Conservation (phyloP, 2,113 vertebrate species). For the Melanerpes formicivorus region DNA sequence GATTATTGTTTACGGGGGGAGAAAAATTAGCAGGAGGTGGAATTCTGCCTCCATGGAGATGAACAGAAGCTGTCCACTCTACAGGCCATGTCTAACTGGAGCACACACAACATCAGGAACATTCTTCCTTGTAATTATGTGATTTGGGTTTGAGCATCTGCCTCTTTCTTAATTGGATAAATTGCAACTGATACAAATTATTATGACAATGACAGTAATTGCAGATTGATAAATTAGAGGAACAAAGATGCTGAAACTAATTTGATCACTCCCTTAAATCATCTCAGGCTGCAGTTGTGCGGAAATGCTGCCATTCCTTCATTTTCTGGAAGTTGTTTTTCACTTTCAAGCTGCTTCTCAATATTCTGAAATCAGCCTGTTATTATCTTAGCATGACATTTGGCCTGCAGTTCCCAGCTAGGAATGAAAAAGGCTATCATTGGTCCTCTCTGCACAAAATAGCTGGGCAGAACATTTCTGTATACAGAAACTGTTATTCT, state of each 20-base stretch:
- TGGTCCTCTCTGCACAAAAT: constrained; percentile 41
- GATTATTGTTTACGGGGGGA: background rate
- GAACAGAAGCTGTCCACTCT: background rate
- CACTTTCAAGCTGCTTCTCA: constrained; percentile 7
- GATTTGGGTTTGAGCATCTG: constrained; percentile 38
- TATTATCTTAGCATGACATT: constrained; percentile 65
- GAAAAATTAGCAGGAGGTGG: background rate
- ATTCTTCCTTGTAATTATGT: background rate
- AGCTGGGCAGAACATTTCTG: constrained; percentile 47
- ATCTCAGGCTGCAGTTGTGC: background rate
- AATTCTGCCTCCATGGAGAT: background rate
- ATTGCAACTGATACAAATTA: constrained; percentile 22
- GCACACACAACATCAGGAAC: background rate
- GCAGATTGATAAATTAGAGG: constrained; percentile 41
- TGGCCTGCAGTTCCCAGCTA: constrained; percentile 53
- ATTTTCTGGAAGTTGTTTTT: constrained; percentile 29
- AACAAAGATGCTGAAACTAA: constrained; percentile 26
- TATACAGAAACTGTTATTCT: constrained; percentile 38
- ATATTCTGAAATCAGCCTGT: constrained; percentile 30
- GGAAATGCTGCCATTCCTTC: background rate
- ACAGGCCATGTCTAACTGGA: background rate
- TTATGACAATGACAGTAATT: constrained; percentile 40
- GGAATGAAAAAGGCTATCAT: constrained; percentile 49
- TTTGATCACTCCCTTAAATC: background rate
- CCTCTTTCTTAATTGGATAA: constrained; percentile 21